Evolutionary conservation across 2,113 vertebrate species (phyloP).

Genomic region (Stegastes partitus): DNA sequence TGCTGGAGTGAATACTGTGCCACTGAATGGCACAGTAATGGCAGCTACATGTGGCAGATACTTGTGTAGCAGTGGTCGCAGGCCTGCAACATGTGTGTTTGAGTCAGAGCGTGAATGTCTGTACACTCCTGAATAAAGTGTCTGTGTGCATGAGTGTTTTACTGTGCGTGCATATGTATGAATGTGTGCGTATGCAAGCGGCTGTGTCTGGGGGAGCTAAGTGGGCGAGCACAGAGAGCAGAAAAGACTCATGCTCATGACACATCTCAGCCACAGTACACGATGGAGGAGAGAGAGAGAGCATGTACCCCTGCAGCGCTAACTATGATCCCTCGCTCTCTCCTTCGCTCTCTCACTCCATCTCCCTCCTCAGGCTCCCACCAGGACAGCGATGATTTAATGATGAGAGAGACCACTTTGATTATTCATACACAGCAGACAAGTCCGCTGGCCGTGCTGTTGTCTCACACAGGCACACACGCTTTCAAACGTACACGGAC

Average conservation of each 20-base stretch:
- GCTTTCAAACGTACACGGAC: slow-evolving; percentile 33
- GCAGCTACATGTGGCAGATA: slow-evolving; percentile 55
- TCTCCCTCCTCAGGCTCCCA: slow-evolving; percentile 75
- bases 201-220: slow-evolving; percentile 73
- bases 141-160: slow-evolving; percentile 54
- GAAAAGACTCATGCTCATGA: slow-evolving; percentile 76
- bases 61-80: slow-evolving; percentile 30
- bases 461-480: slow-evolving; percentile 64
- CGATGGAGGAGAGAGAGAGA: slow-evolving; percentile 71
- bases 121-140: slow-evolving; percentile 58
- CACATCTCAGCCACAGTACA: slow-evolving; percentile 80
- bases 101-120: slow-evolving; percentile 61
- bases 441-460: slow-evolving; percentile 65
- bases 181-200: slow-evolving; percentile 45
- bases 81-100: slow-evolving; percentile 49
- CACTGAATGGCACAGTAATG: slow-evolving; percentile 40
- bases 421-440: slow-evolving; percentile 87
- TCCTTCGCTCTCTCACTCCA: slow-evolving; percentile 59
- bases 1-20: slow-evolving; percentile 10
- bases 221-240: slow-evolving; percentile 78
- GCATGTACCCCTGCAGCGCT: slow-evolving; percentile 83
- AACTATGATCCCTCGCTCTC: slow-evolving; percentile 79
- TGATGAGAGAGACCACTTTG: slow-evolving; percentile 87
- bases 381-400: slow-evolving; percentile 78
- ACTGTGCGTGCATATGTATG: slow-evolving; percentile 55